These are phyloP conservation scores for Corythaixoides concolor DNA, from an alignment of 2,113 vertebrate genomes.

Conservation along the genomic window DNA sequence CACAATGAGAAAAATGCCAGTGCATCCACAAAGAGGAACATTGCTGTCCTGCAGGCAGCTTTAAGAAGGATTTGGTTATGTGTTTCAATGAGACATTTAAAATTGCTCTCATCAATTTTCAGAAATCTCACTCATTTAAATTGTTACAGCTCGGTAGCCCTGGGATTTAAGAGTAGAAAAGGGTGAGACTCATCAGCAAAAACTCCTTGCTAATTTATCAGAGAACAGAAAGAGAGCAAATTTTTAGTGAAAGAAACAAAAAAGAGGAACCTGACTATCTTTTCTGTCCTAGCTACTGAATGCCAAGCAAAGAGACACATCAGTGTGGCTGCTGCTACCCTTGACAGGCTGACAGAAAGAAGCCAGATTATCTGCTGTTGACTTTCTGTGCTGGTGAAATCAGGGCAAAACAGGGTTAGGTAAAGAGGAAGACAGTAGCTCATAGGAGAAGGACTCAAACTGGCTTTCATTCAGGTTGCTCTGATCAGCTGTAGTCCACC, in stretches of 20 bases:
- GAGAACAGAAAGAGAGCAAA: neutral
- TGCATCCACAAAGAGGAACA: neutral
- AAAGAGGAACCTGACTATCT: neutral
- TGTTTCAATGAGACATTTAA: constrained; percentile 59
- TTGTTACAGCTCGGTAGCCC: constrained; percentile 65
- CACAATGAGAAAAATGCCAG: neutral
- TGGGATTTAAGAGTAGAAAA: constrained; percentile 62
- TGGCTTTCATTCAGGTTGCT: neutral
- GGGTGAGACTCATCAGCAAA: constrained; percentile 56
- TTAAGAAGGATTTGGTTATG: constrained; percentile 45
- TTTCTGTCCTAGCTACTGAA: neutral
- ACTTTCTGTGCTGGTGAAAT: neutral
- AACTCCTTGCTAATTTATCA: constrained; percentile 56
- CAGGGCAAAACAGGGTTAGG: neutral
- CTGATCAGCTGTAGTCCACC: neutral
- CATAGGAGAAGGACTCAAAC: neutral
- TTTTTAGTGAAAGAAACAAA: neutral
- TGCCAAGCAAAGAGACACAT: neutral
- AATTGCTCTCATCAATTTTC: constrained; percentile 72
- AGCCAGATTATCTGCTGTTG: neutral
- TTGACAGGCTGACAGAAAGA: neutral
- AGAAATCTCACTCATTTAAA: constrained; percentile 73
- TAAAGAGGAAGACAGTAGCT: neutral
- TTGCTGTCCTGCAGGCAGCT: constrained; percentile 55
- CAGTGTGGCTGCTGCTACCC: neutral